Conservation (phyloP, 2,888 invertebrate genomes). For the Enchytraeus crypticus region DNA sequence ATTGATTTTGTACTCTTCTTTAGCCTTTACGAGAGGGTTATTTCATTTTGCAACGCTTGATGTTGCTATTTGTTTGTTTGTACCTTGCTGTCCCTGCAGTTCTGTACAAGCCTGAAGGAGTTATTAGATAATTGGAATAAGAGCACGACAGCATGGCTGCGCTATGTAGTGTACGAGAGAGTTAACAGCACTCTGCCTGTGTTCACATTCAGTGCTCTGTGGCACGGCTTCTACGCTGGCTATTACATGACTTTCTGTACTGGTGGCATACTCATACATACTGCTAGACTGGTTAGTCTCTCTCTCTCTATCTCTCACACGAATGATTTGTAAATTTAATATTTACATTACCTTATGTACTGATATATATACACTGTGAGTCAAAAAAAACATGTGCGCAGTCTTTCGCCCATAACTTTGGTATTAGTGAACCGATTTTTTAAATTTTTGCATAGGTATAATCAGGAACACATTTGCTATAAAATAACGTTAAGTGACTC, state of each 20-base stretch:
- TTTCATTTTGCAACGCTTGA: too few species aligned
- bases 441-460: too few species aligned
- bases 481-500: too few species aligned
- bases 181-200: slow-evolving; percentile 58
- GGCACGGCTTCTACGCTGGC: slow-evolving; percentile 68
- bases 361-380: too few species aligned
- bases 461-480: too few species aligned
- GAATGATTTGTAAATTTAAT: background rate
- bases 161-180: slow-evolving; percentile 78
- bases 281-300: slow-evolving; percentile 10
- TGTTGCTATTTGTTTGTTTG: too few species aligned
- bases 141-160: slow-evolving; percentile 85
- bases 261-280: slow-evolving; percentile 14
- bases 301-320: too few species aligned
- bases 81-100: slow-evolving; percentile 10
- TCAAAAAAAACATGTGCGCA: too few species aligned
- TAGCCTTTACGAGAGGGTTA: too few species aligned
- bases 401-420: too few species aligned
- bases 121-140: slow-evolving; percentile 89
- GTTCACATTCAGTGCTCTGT: slow-evolving; percentile 60
- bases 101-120: slow-evolving; percentile 64
- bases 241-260: slow-evolving; percentile 74
- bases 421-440: too few species aligned
- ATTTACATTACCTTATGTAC: background rate
- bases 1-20: too few species aligned